Conservation (phyloP, 2,888 invertebrate genomes). For the Thecophora atra region DNA sequence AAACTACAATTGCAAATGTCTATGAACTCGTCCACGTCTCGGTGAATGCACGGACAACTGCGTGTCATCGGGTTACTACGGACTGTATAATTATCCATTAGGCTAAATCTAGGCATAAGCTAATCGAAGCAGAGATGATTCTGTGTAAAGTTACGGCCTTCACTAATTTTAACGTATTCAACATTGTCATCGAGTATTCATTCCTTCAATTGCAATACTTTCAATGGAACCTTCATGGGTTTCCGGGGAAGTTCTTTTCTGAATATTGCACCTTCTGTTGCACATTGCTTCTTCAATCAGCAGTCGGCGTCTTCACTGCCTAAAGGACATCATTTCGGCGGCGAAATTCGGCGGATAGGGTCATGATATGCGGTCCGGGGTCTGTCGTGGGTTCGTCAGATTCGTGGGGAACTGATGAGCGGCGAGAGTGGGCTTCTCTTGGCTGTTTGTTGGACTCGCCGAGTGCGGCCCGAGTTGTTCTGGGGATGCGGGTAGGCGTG, state of each 20-base stretch:
- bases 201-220: too few relatives aligned
- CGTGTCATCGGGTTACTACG: not conserved
- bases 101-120: not conserved
- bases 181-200: too few relatives aligned
- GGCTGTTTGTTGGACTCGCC: slow-evolving; percentile 27
- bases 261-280: slow-evolving; percentile 36
- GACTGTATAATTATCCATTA: not conserved
- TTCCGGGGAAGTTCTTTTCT: not conserved
- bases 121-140: not conserved
- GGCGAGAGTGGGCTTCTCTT: not conserved
- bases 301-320: slow-evolving; percentile 48
- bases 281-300: not conserved
- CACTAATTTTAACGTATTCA: too few relatives aligned
- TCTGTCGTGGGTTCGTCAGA: slow-evolving; percentile 48
- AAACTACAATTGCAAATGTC: slow-evolving; percentile 24
- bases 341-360: slow-evolving; percentile 60
- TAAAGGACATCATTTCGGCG: slow-evolving; percentile 59
- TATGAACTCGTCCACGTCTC: not conserved
- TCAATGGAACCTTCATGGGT: too few relatives aligned
- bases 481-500: slow-evolving; percentile 50
- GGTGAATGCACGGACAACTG: too few relatives aligned
- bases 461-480: slow-evolving; percentile 40
- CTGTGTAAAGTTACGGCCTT: too few relatives aligned
- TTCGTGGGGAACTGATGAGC: slow-evolving; percentile 22
- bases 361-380: slow-evolving; percentile 65